Base-by-base conservation (phyloP, 2,113 vertebrate species). In the Oplegnathus fasciatus region DNA sequence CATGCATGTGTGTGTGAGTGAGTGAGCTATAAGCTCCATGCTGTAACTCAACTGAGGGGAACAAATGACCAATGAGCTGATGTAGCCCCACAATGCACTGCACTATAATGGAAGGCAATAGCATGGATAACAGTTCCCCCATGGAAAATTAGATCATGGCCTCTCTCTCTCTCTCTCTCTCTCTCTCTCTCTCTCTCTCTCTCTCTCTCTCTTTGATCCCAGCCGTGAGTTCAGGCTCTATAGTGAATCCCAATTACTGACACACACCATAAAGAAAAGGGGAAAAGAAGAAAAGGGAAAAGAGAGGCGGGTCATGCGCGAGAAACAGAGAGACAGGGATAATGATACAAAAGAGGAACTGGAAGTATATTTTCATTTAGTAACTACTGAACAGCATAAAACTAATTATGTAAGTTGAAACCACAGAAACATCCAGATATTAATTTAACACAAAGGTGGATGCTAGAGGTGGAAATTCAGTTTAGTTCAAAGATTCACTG, bases 41-140 rank as follows among this genome's bases (percentile, higher is more conserved):
- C 69, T 67, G 75, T 46, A 67, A 48, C 46, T 85, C 75, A 75
- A 22, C 61, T 72, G 68, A 84, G 80, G 80, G 82, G 82, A 87
- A 90, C 87, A 78, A 91, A 92, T 89, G 81, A 85, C 83, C 74
- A 69, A 13, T 10, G 55, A 88, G 44, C 48, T 86, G 48, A 58
- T 74, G 61, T 58, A 42, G 57, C 78, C 80, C 73, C 88, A 83
- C 80, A 88, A 81, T 88, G 78, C 55, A 80, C 58, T 77, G 84
- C 64, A 26, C 32, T 24, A 40, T 83, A 83, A 88, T 90, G 58
- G 74, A 83, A 69, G 80, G 72, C 75, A 87, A 67, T 61, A 9
- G 42, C 75, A 80, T 68, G 57, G 74, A 68, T 76, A 88, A 91
- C 77, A 5, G 3, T 44, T 71, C 52, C 78, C 84, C 57, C 22